Percentiles rank a stretch among this genome's conserved stretches.
These are phyloP conservation scores for Colletes collaris DNA, from an alignment of 2,888 invertebrate genomes.

Conservation along the genomic window DNA sequence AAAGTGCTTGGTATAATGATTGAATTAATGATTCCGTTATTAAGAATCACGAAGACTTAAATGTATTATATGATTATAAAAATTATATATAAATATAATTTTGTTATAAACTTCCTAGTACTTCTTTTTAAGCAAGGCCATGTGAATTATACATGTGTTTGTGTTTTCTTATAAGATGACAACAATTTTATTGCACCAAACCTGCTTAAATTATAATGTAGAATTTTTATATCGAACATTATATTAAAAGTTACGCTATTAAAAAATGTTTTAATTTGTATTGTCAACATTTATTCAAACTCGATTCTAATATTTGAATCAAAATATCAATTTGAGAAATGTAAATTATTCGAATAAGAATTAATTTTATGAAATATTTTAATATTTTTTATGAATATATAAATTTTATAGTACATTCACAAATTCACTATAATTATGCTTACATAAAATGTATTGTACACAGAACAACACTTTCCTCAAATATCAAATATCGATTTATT, in stretches of 20 bases:
- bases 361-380: constrained; percentile 32
- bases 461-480: constrained; percentile 1
- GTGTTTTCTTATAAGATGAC: neutral
- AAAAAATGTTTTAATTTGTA: constrained; percentile 8
- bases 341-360: constrained; percentile 23
- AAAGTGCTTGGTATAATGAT: constrained; percentile 21
- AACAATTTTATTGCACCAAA: constrained; percentile 1
- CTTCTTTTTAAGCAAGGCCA: constrained; percentile 7
- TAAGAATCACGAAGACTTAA: constrained; percentile 25
- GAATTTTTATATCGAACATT: neutral
- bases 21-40: constrained; percentile 42
- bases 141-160: constrained; percentile 16
- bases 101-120: constrained; percentile 41
- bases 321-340: constrained; percentile 8
- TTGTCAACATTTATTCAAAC: constrained; percentile 34
- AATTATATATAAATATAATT: constrained; percentile 56
- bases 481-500: constrained; percentile 4
- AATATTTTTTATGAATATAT: constrained; percentile 24
- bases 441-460: constrained; percentile 28
- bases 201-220: constrained; percentile 12
- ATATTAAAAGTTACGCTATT: constrained; percentile 14
- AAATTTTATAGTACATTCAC: constrained; percentile 25
- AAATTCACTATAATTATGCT: constrained; percentile 24
- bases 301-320: constrained; percentile 7
- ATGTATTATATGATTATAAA: constrained; percentile 49